A percentile compares a stretch with the other conserved stretches of the same genome.
These are phyloP conservation scores for Syrrhaptes paradoxus DNA, from an alignment of 2,113 vertebrate species.

Conservation along the genomic window DNA sequence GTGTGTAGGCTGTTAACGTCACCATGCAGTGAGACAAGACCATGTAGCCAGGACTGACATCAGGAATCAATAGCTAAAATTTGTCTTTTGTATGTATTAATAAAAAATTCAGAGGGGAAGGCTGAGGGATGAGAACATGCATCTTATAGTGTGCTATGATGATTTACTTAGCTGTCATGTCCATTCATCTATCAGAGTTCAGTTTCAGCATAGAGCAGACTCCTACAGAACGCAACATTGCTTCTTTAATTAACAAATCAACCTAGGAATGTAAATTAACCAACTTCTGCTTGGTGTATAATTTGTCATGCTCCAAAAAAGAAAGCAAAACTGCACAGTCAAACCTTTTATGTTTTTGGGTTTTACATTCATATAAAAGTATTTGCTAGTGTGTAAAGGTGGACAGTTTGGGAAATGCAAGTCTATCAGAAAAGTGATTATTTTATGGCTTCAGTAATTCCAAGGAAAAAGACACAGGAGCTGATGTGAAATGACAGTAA, in stretches of 20 bases:
- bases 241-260: constrained; percentile 53
- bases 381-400: neutral
- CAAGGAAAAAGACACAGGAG: neutral
- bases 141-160: neutral
- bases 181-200: constrained; percentile 30
- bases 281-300: neutral
- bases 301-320: constrained; percentile 1
- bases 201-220: constrained; percentile 17
- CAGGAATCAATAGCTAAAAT: neutral
- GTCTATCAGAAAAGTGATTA: constrained; percentile 14
- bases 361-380: neutral
- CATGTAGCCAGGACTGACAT: neutral
- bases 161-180: constrained; percentile 21
- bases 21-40: neutral
- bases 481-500: constrained; percentile 5
- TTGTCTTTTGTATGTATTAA: neutral
- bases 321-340: neutral
- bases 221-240: neutral
- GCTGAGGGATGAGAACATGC: neutral
- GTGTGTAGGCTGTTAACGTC: neutral
- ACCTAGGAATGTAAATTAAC: constrained; percentile 22
- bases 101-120: neutral
- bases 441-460: neutral
- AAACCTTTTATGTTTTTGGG: neutral
- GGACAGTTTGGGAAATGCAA: neutral